phyloP scores from a whole-genome alignment of 2,797 vertebrate genomes.

The Cirrhinus mrigala region DNA sequence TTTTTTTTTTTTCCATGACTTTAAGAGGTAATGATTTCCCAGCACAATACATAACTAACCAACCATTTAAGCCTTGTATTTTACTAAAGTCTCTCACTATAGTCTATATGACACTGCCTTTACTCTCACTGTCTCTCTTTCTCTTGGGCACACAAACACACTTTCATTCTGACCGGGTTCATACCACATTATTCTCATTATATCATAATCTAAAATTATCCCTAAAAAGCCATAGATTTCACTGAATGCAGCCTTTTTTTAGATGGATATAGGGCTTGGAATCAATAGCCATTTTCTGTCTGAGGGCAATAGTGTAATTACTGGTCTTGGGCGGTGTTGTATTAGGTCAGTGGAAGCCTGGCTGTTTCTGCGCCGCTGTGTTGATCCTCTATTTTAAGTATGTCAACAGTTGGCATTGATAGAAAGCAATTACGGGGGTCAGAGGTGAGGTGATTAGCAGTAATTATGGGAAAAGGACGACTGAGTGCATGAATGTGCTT shows the following conservation, averaged over 20 bases:
- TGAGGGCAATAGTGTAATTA: conserved; percentile 32
- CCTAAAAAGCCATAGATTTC: not conserved
- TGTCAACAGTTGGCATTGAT: conserved; percentile 60
- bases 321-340: conserved; percentile 42
- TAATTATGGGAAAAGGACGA: conserved; percentile 59
- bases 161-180: not conserved
- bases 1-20: conserved; percentile 22
- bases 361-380: conserved; percentile 41
- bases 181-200: not conserved
- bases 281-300: conserved; percentile 70
- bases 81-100: not conserved
- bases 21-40: conserved; percentile 55
- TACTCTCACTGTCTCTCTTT: not conserved
- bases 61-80: conserved; percentile 37
- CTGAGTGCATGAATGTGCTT: conserved; percentile 46
- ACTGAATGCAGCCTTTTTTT: conserved; percentile 16
- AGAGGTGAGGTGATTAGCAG: conserved; percentile 63
- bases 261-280: conserved; percentile 62
- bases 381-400: conserved; percentile 47
- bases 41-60: conserved; percentile 40
- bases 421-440: conserved; percentile 64
- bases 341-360: conserved; percentile 53
- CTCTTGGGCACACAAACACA: not conserved
- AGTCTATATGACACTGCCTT: not conserved
- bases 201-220: conserved; percentile 9